phyloP scores from a whole-genome alignment of 1,140 invertebrate genomes.

The Sinella curviseta region DNA sequence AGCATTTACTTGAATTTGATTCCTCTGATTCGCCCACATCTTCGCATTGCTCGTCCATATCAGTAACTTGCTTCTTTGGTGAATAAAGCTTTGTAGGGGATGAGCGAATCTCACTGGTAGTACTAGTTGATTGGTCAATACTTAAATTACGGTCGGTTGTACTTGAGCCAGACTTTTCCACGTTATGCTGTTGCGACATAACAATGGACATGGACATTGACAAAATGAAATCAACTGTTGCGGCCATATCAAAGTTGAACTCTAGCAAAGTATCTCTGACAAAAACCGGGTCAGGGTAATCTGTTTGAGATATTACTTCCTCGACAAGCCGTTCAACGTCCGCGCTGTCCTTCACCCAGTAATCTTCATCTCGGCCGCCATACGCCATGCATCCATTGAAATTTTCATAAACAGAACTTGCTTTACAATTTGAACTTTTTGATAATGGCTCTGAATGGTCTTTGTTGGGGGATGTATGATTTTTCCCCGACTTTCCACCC shows the following conservation, averaged over 20 bases:
- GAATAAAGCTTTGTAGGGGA: background rate
- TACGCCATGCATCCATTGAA: slow-evolving; percentile 14
- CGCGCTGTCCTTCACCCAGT: slow-evolving; percentile 42
- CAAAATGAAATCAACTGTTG: slow-evolving; percentile 34
- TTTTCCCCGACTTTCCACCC: slow-evolving; percentile 37
- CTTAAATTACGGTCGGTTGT: background rate
- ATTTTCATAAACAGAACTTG: slow-evolving; percentile 6
- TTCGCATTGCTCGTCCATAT: slow-evolving; percentile 16
- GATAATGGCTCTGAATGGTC: slow-evolving; percentile 18
- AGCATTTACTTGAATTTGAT: background rate
- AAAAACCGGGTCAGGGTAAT: slow-evolving; percentile 42
- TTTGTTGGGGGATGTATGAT: slow-evolving; percentile 30
- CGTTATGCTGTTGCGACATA: background rate
- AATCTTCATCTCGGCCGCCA: slow-evolving; percentile 40
- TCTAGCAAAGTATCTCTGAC: slow-evolving; percentile 46
- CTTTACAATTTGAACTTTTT: slow-evolving; percentile 13
- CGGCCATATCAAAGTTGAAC: slow-evolving; percentile 43
- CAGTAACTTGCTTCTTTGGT: background rate
- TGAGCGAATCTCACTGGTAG: background rate
- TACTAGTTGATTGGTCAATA: slow-evolving; percentile 4
- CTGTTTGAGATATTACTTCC: slow-evolving; percentile 46
- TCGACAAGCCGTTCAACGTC: slow-evolving; percentile 46
- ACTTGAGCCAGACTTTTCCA: background rate
- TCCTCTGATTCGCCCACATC: slow-evolving; percentile 7
- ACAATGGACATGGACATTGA: slow-evolving; percentile 17